Conservation (phyloP, 2,113 vertebrate genomes). For the Bucco capensis region DNA sequence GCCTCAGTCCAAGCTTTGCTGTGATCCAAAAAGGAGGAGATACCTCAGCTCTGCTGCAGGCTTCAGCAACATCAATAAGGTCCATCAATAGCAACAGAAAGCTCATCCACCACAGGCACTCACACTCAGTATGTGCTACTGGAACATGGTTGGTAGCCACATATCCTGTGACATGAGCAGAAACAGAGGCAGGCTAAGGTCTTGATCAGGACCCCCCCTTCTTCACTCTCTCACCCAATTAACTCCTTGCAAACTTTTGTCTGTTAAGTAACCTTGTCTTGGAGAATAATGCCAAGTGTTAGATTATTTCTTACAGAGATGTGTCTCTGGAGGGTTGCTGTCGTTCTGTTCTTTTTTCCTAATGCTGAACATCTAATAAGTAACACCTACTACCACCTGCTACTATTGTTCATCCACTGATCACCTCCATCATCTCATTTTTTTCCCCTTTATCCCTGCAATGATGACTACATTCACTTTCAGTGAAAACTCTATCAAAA, state of each 20-base stretch:
- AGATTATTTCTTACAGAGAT: constrained; percentile 27
- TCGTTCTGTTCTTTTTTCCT: constrained; percentile 17
- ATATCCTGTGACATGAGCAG: not conserved
- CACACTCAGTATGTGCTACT: not conserved
- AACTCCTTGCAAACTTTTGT: not conserved
- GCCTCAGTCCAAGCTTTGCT: not conserved
- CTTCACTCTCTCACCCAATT: not conserved
- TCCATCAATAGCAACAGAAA: not conserved
- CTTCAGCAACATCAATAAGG: not conserved
- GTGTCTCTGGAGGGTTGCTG: constrained; percentile 4
- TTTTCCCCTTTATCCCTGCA: constrained; percentile 4
- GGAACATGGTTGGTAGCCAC: fast-evolving
- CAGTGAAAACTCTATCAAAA: constrained; percentile 3
- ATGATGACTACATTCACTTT: not conserved
- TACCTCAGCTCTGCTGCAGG: not conserved
- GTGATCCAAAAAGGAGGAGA: not conserved
- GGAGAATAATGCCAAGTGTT: not conserved
- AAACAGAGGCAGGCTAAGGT: not conserved
- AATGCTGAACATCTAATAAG: constrained; percentile 50
- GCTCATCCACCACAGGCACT: not conserved
- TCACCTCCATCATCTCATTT: not conserved
- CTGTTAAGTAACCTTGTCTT: not conserved
- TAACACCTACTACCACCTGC: constrained; percentile 63
- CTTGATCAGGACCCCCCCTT: not conserved
- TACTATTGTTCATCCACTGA: constrained; percentile 44